These are phyloP conservation scores for Heterocephalus glaber DNA, from an alignment of 2,113 vertebrate species.

Conservation along the genomic window DNA sequence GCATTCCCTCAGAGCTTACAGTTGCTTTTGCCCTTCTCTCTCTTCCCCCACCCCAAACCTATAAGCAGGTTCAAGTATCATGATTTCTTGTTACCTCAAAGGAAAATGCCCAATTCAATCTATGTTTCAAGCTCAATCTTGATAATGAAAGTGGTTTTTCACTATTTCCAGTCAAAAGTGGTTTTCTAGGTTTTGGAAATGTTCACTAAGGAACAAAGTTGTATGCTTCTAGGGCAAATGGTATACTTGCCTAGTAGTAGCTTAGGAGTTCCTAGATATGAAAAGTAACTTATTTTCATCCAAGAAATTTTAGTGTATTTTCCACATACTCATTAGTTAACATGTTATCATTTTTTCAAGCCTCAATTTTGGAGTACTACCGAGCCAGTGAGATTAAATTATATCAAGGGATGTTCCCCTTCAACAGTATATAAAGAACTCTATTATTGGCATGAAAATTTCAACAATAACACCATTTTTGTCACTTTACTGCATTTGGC, in stretches of 20 bases:
- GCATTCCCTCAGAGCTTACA: background rate
- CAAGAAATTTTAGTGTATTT: background rate
- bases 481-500: background rate
- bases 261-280: background rate
- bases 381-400: background rate
- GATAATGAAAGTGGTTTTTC: background rate
- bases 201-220: background rate
- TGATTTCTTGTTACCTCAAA: background rate
- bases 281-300: constrained; percentile 30
- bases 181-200: background rate
- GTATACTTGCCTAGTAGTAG: background rate
- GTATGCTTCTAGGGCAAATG: constrained; percentile 17
- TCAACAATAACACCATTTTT: background rate
- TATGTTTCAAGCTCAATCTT: constrained; percentile 9
- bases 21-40: background rate
- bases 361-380: background rate
- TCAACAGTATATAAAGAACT: background rate
- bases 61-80: background rate
- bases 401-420: background rate
- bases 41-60: background rate
- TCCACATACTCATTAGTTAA: background rate
- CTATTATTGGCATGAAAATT: background rate
- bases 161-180: background rate
- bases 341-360: background rate
- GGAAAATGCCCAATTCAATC: background rate